Conservation (phyloP, 2,888 invertebrate genomes). For the Andrena trimmerana region DNA sequence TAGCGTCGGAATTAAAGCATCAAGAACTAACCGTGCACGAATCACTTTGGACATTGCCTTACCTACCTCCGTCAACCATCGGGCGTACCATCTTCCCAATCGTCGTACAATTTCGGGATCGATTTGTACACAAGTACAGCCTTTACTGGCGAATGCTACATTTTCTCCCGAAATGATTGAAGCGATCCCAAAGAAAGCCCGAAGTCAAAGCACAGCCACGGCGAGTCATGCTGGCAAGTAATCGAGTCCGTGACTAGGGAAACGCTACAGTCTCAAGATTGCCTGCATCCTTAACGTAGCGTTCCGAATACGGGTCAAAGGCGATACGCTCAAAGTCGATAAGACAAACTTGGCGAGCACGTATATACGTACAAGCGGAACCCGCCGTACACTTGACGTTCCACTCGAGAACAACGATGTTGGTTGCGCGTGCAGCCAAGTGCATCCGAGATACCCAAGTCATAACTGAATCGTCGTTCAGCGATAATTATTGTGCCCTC, state of each 20-base stretch:
- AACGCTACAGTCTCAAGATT: slow-evolving; percentile 32
- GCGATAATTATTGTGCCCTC: slow-evolving; percentile 62
- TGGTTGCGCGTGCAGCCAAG: slow-evolving; percentile 40
- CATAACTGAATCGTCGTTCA: slow-evolving; percentile 42
- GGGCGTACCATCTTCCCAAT: too few species aligned
- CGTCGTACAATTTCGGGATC: too few species aligned
- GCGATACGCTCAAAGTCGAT: slow-evolving; percentile 52
- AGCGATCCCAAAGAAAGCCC: background rate
- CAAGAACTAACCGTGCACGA: too few species aligned
- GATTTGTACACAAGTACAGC: too few species aligned
- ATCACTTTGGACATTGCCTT: too few species aligned
- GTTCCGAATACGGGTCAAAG: slow-evolving; percentile 41
- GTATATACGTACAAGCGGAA: slow-evolving; percentile 20
- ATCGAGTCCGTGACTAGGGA: slow-evolving; percentile 10
- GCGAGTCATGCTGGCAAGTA: slow-evolving; percentile 8
- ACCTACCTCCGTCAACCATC: too few species aligned
- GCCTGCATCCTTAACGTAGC: slow-evolving; percentile 15
- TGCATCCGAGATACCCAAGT: slow-evolving; percentile 50
- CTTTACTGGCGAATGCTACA: too few species aligned
- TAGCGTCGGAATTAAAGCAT: background rate
- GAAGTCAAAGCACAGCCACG: slow-evolving; percentile 7
- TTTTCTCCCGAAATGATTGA: background rate
- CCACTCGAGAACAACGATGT: slow-evolving; percentile 31
- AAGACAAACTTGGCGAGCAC: slow-evolving; percentile 41
- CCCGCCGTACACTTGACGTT: slow-evolving; percentile 8